phyloP scores from a whole-genome alignment of 2,888 invertebrate genomes.

The Nephrotoma guestfalica region DNA sequence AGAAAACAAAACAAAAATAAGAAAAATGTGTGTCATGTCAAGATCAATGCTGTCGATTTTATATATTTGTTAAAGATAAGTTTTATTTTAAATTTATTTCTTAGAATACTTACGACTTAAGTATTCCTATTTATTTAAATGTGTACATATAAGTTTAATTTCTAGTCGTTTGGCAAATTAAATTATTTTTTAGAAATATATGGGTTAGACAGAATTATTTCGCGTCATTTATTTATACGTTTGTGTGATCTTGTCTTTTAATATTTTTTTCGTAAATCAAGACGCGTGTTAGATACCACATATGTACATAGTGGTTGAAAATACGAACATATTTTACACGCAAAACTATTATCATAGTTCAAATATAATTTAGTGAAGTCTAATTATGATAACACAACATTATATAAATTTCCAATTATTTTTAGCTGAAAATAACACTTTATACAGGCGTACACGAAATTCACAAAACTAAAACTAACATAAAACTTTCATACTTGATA shows the following conservation, averaged over 20 bases:
- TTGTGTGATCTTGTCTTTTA: no score
- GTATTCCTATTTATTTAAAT: background rate
- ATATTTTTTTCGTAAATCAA: no score
- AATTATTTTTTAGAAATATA: background rate
- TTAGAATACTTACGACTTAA: background rate
- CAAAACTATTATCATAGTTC: no score
- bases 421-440: no score
- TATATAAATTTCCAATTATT: no score
- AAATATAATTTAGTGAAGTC: no score
- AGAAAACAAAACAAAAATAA: background rate
- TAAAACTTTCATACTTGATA: background rate
- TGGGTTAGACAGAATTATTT: background rate
- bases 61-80: background rate
- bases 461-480: background rate
- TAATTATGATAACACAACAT: no score
- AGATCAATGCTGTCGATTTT: background rate
- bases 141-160: background rate
- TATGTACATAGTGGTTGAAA: no score
- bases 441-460: no score
- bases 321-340: no score
- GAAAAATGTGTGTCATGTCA: background rate
- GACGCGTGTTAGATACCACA: no score
- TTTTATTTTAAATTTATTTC: background rate
- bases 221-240: no score
- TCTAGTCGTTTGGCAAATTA: background rate